phyloP scores from a whole-genome alignment of 35 echinoderm and acorn worm genomes.

The Stichopus chloronotus region DNA sequence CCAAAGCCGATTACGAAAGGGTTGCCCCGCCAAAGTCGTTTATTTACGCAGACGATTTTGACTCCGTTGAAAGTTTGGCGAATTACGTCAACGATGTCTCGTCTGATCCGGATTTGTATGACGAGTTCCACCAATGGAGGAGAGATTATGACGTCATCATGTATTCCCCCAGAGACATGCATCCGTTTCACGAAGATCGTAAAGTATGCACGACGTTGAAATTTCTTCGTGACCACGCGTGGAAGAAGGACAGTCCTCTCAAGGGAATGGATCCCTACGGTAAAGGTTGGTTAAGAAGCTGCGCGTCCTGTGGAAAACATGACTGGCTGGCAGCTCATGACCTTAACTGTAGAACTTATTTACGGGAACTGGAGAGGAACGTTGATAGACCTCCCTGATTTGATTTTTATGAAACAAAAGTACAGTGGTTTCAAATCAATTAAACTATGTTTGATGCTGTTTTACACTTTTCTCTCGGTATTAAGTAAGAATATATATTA shows the following conservation, averaged over 20 bases:
- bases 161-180: background rate
- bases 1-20: conserved; percentile 46
- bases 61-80: conserved; percentile 52
- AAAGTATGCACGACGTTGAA: background rate
- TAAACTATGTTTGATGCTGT: no score
- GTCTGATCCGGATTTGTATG: conserved; percentile 55
- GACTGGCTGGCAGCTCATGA: background rate
- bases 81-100: conserved; percentile 56
- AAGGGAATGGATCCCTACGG: background rate
- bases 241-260: background rate
- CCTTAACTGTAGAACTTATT: no score
- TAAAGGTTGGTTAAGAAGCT: background rate
- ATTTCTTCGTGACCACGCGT: background rate
- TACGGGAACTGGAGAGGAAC: no score
- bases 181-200: background rate
- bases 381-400: no score
- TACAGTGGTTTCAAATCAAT: no score
- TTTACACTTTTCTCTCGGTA: no score
- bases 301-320: background rate
- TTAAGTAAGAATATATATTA: no score
- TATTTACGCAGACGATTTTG: conserved; percentile 71
- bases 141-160: background rate
- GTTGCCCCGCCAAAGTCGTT: conserved; percentile 68
- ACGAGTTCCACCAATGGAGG: conserved; percentile 64
- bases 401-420: no score